Percentiles rank a stretch among this genome's conserved stretches.
Evolutionary conservation across 2,113 vertebrate genomes (phyloP).

Genomic region (Myotis davidii): DNA sequence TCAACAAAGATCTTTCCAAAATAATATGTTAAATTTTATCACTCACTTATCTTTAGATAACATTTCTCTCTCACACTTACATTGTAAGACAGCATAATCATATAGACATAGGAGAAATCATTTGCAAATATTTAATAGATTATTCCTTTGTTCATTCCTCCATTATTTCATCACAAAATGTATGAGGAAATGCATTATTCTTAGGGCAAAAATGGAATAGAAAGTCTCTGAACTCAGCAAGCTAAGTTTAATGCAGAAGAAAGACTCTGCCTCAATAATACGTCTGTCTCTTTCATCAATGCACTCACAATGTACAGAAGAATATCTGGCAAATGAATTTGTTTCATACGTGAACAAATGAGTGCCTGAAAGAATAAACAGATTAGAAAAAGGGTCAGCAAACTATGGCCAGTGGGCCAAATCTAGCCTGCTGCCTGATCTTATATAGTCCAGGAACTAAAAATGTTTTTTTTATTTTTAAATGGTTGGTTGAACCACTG

Average conservation of each 20-base stretch:
- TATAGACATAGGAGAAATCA: neutral
- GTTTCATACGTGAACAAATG: neutral
- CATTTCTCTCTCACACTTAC: neutral
- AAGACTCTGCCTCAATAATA: neutral
- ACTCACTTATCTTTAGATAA: slow-evolving; percentile 21
- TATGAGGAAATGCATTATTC: neutral
- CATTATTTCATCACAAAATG: slow-evolving; percentile 33
- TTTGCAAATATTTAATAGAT: neutral
- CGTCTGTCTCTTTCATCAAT: neutral
- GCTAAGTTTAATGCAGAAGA: neutral
- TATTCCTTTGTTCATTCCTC: slow-evolving; percentile 28
- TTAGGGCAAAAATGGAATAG: neutral
- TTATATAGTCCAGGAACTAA: neutral
- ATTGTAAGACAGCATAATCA: neutral
- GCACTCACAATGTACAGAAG: neutral
- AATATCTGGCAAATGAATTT: neutral
- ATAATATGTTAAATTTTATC: slow-evolving; percentile 27
- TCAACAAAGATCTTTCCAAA: slow-evolving; percentile 6
- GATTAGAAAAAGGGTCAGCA: neutral
- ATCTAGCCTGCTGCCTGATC: neutral
- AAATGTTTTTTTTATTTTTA: neutral
- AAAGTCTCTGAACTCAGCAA: slow-evolving; percentile 34
- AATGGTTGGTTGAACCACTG: neutral
- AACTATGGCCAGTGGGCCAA: neutral
- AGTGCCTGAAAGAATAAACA: slow-evolving; percentile 21